Evolutionary conservation across 2,888 invertebrate species (phyloP), one percentile per base, ranked within the genome.

Genomic region (Stramonita haemastoma): DNA sequence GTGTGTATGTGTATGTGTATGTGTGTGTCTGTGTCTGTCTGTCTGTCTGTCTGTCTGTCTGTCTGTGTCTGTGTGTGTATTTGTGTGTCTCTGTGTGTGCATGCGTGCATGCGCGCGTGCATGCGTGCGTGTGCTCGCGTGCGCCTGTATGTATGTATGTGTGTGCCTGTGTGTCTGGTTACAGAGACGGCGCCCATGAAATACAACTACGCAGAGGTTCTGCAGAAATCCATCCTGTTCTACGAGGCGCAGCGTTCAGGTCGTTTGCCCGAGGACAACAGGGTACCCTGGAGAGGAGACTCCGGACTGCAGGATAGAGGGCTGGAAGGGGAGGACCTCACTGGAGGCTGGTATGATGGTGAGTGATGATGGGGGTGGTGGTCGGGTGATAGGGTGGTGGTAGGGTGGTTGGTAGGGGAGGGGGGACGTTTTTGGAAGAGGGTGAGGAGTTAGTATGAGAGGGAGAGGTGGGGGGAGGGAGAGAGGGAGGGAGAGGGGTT

Each of bases 261-360:
- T 1, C 93, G 93, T 91, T 93, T 95, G 36, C 95, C 95, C 4
- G 91, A 92, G 17, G 90, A 91, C 89, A 95, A 95, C 92, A 91
- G 94, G 8, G 93, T 95, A 32, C 93, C 93, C 17, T 95, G 95
- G 95, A 92, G 95, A 56, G 93, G 93, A 11, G 94, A 95, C 91
- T 95, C 95, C 1, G 95, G 94, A 15, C 91, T 95, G 11, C 90
- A 90, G 13, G 95, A 95, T 89, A 92, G 91, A n/a, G 94, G 94
- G 15, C 91, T 92, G 81, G 93, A 93, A 26, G 94, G 94, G 5
- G 94, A 94, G 89, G 95, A 95, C 90, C 92, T 95, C 56, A 95
- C 94, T 4, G 95, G 95, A 11, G 95, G 95, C 15, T 95, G 95
- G 94, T 95, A 94, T 91, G 95, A 95, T 89, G 95, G 95, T 95